Conservation (phyloP, 2,888 invertebrate genomes). For the Lathronympha strigana region DNA sequence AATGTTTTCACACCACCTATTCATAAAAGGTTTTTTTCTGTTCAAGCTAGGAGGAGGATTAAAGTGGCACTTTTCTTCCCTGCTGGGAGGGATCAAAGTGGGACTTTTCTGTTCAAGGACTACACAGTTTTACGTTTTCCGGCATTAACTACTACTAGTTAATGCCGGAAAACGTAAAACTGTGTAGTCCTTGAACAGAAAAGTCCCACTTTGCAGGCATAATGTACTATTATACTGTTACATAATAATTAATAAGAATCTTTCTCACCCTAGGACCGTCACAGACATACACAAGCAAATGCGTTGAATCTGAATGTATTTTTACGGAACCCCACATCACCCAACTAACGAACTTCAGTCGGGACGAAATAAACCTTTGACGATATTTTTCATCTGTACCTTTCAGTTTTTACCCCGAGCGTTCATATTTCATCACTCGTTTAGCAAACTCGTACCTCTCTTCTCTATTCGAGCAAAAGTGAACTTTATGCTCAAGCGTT, state of each 20-base stretch:
- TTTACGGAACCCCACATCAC: not conserved
- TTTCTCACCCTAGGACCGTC: not conserved
- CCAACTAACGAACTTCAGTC: slow-evolving; percentile 16
- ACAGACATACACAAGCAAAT: not conserved
- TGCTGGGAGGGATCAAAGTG: no score
- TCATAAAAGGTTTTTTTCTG: no score
- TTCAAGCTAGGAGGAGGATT: no score
- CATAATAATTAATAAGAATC: not conserved
- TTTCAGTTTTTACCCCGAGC: slow-evolving; percentile 20
- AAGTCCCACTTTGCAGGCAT: no score
- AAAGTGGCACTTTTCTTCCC: no score
- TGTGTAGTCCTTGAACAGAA: no score
- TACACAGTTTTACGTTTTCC: no score
- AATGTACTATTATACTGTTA: no score
- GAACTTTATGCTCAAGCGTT: not conserved
- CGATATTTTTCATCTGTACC: slow-evolving; percentile 17
- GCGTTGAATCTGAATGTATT: not conserved
- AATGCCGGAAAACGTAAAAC: no score
- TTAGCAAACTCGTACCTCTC: not conserved
- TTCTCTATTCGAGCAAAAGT: not conserved
- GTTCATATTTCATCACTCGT: slow-evolving; percentile 13
- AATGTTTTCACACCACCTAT: no score
- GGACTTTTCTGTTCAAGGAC: no score
- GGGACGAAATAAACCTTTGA: slow-evolving; percentile 18
- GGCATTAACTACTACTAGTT: no score